Conservation (phyloP, 2,113 vertebrate species). For the Electrona antarctica region DNA sequence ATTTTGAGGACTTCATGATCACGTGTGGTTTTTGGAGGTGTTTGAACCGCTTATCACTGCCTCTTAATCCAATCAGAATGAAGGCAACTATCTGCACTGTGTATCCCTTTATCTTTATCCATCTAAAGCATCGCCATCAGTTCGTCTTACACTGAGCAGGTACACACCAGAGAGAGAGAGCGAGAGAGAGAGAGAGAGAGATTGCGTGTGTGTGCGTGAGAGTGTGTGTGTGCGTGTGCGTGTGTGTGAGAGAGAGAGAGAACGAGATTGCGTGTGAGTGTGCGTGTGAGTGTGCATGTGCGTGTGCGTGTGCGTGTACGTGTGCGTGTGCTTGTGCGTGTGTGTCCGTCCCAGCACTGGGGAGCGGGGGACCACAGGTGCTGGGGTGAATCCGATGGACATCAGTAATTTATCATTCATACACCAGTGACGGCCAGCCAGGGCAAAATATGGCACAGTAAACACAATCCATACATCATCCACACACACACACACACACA, state of each 20-base stretch:
- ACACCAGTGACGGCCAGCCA: constrained; percentile 74
- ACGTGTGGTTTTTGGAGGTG: too few relatives aligned
- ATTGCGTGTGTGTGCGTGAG: neutral
- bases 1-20: too few relatives aligned
- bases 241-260: neutral
- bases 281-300: neutral
- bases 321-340: neutral
- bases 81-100: too few relatives aligned
- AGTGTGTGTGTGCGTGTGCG: neutral
- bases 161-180: neutral
- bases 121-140: too few relatives aligned
- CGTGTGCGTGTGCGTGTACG: neutral
- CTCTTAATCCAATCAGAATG: too few relatives aligned
- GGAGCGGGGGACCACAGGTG: constrained; percentile 76
- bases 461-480: constrained; percentile 88
- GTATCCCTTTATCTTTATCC: too few relatives aligned
- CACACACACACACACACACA: constrained; percentile 58
- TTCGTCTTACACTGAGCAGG: too few relatives aligned
- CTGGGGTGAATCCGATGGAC: constrained; percentile 70
- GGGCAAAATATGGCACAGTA: constrained; percentile 83
- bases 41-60: too few relatives aligned
- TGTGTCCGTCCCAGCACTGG: constrained; percentile 41
- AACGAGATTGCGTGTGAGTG: neutral
- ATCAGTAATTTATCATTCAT: constrained; percentile 85
- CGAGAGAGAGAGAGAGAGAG: neutral